Evolutionary conservation across 2,888 invertebrate species (phyloP).

Genomic region (Pollenia labialis): DNA sequence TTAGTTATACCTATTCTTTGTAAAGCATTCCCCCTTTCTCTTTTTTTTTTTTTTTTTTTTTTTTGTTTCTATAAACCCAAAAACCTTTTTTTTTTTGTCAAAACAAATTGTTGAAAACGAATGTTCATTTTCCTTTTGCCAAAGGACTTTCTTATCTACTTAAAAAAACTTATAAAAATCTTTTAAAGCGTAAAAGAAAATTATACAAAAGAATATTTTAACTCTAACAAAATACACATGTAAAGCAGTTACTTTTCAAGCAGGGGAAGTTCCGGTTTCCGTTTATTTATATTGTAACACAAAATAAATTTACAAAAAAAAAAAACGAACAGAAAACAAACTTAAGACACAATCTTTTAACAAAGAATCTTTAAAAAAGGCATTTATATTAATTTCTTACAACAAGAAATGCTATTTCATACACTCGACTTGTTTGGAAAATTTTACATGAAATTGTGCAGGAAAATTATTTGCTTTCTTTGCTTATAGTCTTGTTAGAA

Average conservation of each 20-base stretch:
- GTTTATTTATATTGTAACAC: conserved; percentile 31
- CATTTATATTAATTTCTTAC: conserved; percentile 18
- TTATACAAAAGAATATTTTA: conserved; percentile 54
- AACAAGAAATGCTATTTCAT: conserved; percentile 22
- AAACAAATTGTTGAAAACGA: conserved; percentile 4
- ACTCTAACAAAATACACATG: conserved; percentile 57
- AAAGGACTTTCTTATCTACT: conserved; percentile 7
- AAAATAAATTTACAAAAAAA: conserved; percentile 29
- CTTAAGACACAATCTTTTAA: neutral
- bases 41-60: too few species aligned
- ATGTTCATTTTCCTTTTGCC: neutral
- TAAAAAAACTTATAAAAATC: neutral
- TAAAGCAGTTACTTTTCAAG: conserved; percentile 59
- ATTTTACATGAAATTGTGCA: conserved; percentile 33
- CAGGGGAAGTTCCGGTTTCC: conserved; percentile 66
- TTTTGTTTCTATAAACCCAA: too few species aligned
- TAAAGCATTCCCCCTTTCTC: neutral
- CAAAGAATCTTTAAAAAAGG: neutral
- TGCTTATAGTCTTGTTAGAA: conserved; percentile 1
- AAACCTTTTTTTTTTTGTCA: neutral
- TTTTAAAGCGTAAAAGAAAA: conserved; percentile 10
- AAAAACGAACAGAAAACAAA: neutral
- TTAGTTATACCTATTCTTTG: neutral
- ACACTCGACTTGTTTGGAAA: neutral
- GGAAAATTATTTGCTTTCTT: conserved; percentile 18